Conservation (phyloP, 2,888 invertebrate genomes). For the Napeogenes sylphis region DNA sequence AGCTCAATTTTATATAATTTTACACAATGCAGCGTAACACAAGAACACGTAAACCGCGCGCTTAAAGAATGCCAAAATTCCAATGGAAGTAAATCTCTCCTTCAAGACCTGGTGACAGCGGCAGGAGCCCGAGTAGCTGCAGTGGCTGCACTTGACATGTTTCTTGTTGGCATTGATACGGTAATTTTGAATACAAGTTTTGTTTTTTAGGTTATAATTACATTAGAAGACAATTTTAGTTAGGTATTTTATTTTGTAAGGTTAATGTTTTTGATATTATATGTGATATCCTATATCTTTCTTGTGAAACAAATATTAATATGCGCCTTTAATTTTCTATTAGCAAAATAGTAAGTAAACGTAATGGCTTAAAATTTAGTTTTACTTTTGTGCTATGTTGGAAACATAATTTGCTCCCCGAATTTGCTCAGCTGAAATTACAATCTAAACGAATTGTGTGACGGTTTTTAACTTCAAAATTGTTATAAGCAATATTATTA, state of each 20-base stretch:
- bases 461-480: too few relatives aligned
- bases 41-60: constrained; percentile 79
- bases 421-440: too few relatives aligned
- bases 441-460: too few relatives aligned
- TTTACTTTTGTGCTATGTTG: too few relatives aligned
- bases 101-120: constrained; percentile 80
- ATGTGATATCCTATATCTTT: too few relatives aligned
- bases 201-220: too few relatives aligned
- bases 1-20: not conserved
- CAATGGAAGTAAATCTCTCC: constrained; percentile 74
- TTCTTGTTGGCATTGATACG: constrained; percentile 88
- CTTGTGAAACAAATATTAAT: too few relatives aligned
- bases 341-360: not conserved
- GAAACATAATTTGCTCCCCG: too few relatives aligned
- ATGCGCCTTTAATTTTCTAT: not conserved
- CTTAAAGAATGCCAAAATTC: constrained; percentile 55
- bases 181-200: constrained; percentile 53
- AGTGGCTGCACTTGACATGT: constrained; percentile 85
- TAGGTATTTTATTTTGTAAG: too few relatives aligned
- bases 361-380: not conserved
- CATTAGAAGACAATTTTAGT: too few relatives aligned
- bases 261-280: too few relatives aligned
- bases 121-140: constrained; percentile 80
- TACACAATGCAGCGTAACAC: constrained; percentile 76
- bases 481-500: too few relatives aligned